Conservation (phyloP, 2,113 vertebrate species). For the Aegypius monachus region DNA sequence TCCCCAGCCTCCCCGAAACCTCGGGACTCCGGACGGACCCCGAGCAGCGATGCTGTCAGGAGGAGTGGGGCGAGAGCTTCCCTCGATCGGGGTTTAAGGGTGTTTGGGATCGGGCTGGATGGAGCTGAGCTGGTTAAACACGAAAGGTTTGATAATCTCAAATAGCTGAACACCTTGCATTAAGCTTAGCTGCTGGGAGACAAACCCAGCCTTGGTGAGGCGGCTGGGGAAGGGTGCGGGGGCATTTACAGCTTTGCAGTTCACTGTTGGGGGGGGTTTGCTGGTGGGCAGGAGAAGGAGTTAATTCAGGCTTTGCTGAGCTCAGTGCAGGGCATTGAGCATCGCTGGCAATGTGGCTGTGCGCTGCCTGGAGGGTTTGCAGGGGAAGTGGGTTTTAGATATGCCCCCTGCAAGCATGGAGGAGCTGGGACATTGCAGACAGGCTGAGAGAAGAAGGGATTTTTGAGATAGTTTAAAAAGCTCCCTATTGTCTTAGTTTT, state of each 20-base stretch:
- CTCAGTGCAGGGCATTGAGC: neutral
- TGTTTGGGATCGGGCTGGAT: neutral
- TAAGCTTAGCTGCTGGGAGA: neutral
- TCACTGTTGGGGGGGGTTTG: neutral
- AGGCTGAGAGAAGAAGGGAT: neutral
- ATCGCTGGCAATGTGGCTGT: fast-evolving
- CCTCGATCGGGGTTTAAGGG: fast-evolving
- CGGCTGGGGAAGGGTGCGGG: neutral
- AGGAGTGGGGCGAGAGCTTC: neutral
- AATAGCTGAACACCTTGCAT: neutral
- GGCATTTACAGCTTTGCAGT: neutral
- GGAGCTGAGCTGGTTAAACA: neutral
- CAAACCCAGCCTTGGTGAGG: neutral
- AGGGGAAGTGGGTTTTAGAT: neutral
- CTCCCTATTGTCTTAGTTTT: neutral
- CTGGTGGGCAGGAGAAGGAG: neutral
- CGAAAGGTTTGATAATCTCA: neutral
- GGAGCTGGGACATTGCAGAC: neutral
- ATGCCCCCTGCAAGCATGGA: fast-evolving
- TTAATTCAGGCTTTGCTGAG: neutral
- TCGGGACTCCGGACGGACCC: fast-evolving
- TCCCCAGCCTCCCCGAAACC: neutral
- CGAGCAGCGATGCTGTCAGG: fast-evolving
- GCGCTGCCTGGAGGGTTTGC: neutral
- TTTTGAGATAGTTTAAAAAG: neutral